Evolutionary conservation across 1,140 invertebrate genomes (phyloP).

Genomic region (Mizuhopecten yessoensis): DNA sequence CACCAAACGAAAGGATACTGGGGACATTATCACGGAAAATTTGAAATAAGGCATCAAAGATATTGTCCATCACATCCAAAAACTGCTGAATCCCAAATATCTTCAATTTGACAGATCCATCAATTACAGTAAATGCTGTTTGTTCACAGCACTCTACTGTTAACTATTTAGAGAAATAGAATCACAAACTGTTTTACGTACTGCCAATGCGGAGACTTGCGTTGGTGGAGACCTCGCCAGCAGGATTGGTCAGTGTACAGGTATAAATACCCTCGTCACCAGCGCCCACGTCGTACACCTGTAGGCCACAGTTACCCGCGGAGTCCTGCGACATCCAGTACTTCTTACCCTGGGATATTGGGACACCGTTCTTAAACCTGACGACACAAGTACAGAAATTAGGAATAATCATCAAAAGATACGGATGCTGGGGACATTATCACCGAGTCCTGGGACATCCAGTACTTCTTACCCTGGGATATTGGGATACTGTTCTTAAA

Average conservation of each 20-base stretch:
- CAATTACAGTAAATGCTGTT: too few species aligned
- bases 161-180: too few species aligned
- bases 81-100: too few species aligned
- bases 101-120: too few species aligned
- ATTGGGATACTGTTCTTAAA: slow-evolving; percentile 72
- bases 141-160: too few species aligned
- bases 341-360: slow-evolving; percentile 65
- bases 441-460: slow-evolving; percentile 66
- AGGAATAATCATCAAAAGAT: background rate
- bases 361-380: slow-evolving; percentile 75
- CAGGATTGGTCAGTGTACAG: slow-evolving; percentile 78
- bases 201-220: slow-evolving; percentile 75
- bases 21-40: too few species aligned
- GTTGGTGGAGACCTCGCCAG: slow-evolving; percentile 76
- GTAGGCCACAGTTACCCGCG: slow-evolving; percentile 85
- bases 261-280: slow-evolving; percentile 87
- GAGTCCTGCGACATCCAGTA: slow-evolving; percentile 71
- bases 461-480: background rate
- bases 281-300: slow-evolving; percentile 86
- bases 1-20: too few species aligned
- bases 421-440: too few species aligned
- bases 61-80: too few species aligned
- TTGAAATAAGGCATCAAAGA: too few species aligned
- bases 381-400: background rate
- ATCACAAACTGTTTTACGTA: slow-evolving; percentile 59